Evolutionary conservation across 2,113 vertebrate species (phyloP), one percentile per base, ranked within the genome.

Genomic region (Malurus elegans): DNA sequence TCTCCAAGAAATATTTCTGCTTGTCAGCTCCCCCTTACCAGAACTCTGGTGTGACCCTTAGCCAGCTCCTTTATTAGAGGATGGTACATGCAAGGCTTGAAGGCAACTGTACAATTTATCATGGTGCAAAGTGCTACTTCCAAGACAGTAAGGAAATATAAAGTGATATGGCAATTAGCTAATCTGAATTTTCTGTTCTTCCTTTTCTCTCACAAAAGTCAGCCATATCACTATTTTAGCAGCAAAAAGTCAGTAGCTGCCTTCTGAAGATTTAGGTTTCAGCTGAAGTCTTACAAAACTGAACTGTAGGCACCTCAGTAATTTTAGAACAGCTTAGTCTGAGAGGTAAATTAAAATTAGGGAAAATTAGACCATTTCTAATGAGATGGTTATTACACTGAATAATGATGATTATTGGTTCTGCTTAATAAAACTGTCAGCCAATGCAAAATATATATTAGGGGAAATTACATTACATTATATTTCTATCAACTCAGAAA

Each of bases 321-420:
- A 80, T 96, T 96, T 82, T 88, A 96, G 90, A 95, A 90, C 82
- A 76, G 80, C 93, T 83, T 80, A 94, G 69, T 96, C 82, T 87
- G n/a, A 97, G 93, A 97, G 96, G 96, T 97, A 97, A 97, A 98
- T 98, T 97, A 97, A 97, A 98, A 97, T 98, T 96, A 97, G 60
- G 69, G 93, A 94, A 98, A 98, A 97, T 97, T 72, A 98, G 96
- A 88, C 94, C 78, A 93, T 98, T 97, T 98, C 96, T 97, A 97
- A 97, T 97, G 93, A 97, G 95, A 62, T 94, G 80, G 44, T 98
- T 98, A 97, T 97, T 95, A 96, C 61, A 92, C 79, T 97, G 89
- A 97, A 96, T 98, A 98, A 97, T 38, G 81, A 96, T 96, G 91
- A 97, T 97, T 98, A 98, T 97, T 97, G 94, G 96, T 97, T 98